Evolutionary conservation across 2,797 vertebrate genomes (phyloP).

Genomic region (Ctenochaetus hawaiiensis): DNA sequence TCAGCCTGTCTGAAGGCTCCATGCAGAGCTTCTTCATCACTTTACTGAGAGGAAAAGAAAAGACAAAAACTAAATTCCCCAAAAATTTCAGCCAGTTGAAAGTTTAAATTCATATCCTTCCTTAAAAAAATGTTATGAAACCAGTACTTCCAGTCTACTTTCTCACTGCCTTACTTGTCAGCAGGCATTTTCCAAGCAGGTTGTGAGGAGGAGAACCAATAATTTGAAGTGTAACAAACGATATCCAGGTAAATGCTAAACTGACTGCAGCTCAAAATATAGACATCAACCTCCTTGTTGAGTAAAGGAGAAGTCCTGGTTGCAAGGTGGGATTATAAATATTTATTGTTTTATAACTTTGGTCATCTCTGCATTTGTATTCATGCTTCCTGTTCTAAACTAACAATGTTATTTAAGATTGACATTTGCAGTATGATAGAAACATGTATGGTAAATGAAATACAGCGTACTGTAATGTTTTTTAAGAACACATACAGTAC

Average conservation of each 20-base stretch:
- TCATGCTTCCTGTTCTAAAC: conserved; percentile 44
- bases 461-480: too few species aligned
- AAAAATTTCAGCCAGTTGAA: neutral
- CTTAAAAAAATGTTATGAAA: neutral
- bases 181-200: neutral
- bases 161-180: conserved; percentile 17
- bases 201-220: neutral
- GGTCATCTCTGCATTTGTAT: conserved; percentile 46
- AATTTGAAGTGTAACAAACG: neutral
- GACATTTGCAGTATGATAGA: neutral
- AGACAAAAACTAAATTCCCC: neutral
- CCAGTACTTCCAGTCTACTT: neutral
- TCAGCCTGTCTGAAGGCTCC: conserved; percentile 93
- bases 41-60: conserved; percentile 83
- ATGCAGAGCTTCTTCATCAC: conserved; percentile 95
- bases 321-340: neutral
- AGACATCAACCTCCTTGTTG: neutral
- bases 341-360: conserved; percentile 24
- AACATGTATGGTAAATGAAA: too few species aligned
- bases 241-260: too few species aligned
- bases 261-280: neutral
- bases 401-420: neutral
- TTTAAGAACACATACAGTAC: too few species aligned
- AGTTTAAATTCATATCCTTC: neutral
- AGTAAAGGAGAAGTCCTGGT: neutral